phyloP scores from a whole-genome alignment of 2,888 invertebrate species.

The Eilema griseolum region DNA sequence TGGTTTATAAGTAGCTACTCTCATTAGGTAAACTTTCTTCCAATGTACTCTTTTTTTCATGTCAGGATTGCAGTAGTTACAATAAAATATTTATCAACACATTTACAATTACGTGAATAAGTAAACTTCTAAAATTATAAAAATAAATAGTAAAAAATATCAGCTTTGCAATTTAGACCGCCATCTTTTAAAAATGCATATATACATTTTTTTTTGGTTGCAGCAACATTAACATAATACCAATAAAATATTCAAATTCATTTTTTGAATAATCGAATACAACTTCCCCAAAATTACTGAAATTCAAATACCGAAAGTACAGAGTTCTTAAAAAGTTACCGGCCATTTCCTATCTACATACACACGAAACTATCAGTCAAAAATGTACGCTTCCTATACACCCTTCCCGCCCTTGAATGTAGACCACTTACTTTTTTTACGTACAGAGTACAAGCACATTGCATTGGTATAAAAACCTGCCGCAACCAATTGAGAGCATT shows the following conservation, averaged over 20 bases:
- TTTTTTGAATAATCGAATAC: slow-evolving; percentile 1
- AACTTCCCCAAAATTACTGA: background rate
- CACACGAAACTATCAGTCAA: slow-evolving; percentile 64
- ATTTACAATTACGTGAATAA: background rate
- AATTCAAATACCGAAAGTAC: slow-evolving; percentile 16
- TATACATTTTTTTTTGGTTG: background rate
- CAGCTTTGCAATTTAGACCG: background rate
- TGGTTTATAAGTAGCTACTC: too few species aligned
- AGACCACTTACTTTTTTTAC: slow-evolving; percentile 83
- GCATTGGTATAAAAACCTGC: slow-evolving; percentile 76
- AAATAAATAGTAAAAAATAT: background rate
- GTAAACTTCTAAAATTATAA: background rate
- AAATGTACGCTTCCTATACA: slow-evolving; percentile 80
- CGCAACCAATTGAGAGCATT: slow-evolving; percentile 78
- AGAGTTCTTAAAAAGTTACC: slow-evolving; percentile 57
- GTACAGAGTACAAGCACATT: slow-evolving; percentile 69
- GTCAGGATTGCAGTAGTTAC: too few species aligned
- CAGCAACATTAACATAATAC: background rate
- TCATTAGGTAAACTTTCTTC: too few species aligned
- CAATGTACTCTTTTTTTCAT: too few species aligned
- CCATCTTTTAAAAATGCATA: background rate
- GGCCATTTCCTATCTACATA: slow-evolving; percentile 44
- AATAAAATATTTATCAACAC: too few species aligned
- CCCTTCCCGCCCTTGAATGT: slow-evolving; percentile 83
- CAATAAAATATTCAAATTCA: background rate